Evolutionary conservation across 2,888 invertebrate species (phyloP), one percentile per base, ranked within the genome.

Genomic region (Drosophila limbata): DNA sequence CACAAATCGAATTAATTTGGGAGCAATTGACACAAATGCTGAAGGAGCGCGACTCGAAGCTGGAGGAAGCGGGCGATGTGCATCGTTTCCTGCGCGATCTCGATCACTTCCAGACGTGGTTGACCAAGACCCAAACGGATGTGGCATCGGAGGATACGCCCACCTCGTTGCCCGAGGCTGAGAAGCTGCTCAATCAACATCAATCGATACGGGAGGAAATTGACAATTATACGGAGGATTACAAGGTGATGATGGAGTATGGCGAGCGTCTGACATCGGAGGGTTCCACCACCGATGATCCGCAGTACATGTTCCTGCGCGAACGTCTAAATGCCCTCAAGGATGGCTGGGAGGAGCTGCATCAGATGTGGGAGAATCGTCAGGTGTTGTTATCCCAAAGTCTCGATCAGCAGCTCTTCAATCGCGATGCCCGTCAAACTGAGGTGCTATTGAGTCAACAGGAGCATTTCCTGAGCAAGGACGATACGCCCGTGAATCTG

Each of bases 361-460:
- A 99, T 91, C 98, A 99, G 93, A 99, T 99, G 99, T 99, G 99
- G 99, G 99, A 98, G 93, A 99, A 99, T 93, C 93, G 99, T 35
- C 99, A 99, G 92, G 96, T 98, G 85, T 93, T 99, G 81, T 94
- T 99, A 21, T 97, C 98, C 1, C 98, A 99, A 93, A 98, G 97
- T 83, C 94, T 99, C 81, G 98, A 99, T 93, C 94, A 98, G 87
- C 98, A 98, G 92, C 95, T 99, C 92, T 96, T 99, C 94, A 96
- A 99, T 93, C 95, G 99, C 3, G 99, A 99, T 92, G 98, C 98
- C 15, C 95, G 98, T 62, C 99, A 99, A 93, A 98, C 98, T 1
- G 99, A 99, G 93, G 99, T 99, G 66, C 94, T 99, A 85, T 94
- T 99, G 51, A 97, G 98, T 53, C 99, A 99, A 93, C 99, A 99